Conservation (phyloP, 2,113 vertebrate species). For the Calidris pygmaea region DNA sequence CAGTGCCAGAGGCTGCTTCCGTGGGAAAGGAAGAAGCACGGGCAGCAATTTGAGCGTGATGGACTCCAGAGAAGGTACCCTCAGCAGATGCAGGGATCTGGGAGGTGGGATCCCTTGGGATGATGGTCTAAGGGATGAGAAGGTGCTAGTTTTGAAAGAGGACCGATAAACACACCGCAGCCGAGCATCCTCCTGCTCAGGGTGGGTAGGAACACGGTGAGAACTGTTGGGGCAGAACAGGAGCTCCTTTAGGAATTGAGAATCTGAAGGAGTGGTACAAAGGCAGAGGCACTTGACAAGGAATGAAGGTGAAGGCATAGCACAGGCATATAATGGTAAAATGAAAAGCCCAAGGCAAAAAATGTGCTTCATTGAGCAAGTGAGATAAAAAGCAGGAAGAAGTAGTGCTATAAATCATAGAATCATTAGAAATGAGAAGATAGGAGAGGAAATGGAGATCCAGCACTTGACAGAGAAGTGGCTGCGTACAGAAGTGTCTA, state of each 20-base stretch:
- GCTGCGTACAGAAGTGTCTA: not conserved
- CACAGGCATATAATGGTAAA: not conserved
- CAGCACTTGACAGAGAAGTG: not conserved
- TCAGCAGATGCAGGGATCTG: accelerated
- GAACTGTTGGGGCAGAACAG: not conserved
- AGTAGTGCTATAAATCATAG: not conserved
- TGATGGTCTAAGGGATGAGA: not conserved
- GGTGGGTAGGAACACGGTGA: not conserved
- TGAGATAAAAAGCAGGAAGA: not conserved
- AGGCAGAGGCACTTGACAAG: not conserved
- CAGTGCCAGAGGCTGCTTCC: not conserved
- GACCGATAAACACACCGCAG: accelerated
- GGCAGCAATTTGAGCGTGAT: accelerated
- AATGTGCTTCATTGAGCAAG: not conserved
- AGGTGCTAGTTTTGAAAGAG: not conserved
- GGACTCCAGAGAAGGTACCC: not conserved
- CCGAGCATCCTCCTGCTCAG: not conserved
- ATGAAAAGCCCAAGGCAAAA: not conserved
- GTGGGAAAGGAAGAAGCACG: not conserved
- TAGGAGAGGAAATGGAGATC: not conserved
- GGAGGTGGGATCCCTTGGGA: not conserved
- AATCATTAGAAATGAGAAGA: not conserved
- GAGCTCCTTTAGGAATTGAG: not conserved
- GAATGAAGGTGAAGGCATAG: not conserved
- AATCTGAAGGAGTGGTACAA: not conserved